phyloP scores from a whole-genome alignment of 2,113 vertebrate genomes.

The Polypterus senegalus region DNA sequence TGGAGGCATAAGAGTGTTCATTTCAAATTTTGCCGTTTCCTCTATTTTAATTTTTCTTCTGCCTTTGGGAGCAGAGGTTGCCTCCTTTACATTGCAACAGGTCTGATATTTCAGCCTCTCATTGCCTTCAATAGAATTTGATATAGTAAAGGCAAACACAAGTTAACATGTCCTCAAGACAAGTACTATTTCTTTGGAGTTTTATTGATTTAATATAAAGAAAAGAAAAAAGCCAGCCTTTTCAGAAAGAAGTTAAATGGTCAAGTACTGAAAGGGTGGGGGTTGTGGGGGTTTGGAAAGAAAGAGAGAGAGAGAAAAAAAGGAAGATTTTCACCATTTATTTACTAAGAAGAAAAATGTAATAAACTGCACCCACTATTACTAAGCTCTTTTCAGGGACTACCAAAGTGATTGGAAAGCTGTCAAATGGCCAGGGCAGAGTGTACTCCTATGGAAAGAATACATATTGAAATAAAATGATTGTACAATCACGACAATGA shows the following conservation, averaged over 20 bases:
- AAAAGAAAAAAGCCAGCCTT: conserved; percentile 50
- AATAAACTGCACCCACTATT: conserved; percentile 39
- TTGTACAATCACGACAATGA: conserved; percentile 31
- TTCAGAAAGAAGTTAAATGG: conserved; percentile 67
- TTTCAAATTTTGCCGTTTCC: no score
- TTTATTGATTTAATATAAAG: conserved; percentile 65
- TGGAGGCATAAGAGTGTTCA: no score
- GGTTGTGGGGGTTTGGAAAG: no score
- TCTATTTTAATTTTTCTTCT: no score
- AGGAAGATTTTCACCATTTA: conserved; percentile 66
- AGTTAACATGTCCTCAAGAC: conserved; percentile 45
- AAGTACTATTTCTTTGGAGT: conserved; percentile 44
- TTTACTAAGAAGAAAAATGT: conserved; percentile 70
- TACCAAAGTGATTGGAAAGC: conserved; percentile 65
- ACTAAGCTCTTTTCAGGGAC: conserved; percentile 59
- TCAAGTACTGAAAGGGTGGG: conserved; percentile 52
- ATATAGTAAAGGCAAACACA: conserved; percentile 31
- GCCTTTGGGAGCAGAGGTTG: no score
- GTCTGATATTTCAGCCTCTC: not conserved
- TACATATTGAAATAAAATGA: conserved; percentile 49
- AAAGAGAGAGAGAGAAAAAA: no score
- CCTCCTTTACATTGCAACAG: no score
- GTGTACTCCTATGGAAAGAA: conserved; percentile 48
- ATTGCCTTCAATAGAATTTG: conserved; percentile 29
- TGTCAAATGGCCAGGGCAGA: conserved; percentile 53